Conservation (phyloP, 2,888 invertebrate species). For the Xiphydria camelus region DNA sequence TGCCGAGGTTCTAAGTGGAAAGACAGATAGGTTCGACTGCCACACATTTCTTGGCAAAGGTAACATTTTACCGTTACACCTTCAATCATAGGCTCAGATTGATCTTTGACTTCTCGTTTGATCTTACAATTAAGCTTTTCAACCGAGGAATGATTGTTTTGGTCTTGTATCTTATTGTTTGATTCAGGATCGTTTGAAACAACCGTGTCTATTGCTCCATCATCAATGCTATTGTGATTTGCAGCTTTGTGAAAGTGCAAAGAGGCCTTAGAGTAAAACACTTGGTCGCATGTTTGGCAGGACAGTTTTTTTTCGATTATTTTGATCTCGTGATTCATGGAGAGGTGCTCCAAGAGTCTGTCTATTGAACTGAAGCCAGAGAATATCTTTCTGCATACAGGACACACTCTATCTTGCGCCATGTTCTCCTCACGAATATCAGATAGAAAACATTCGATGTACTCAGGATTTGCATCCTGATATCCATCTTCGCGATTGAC, state of each 20-base stretch:
- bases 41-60: constrained; percentile 6
- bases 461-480: constrained; percentile 9
- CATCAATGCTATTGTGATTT: background rate
- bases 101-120: too few relatives aligned
- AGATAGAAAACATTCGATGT: constrained; percentile 12
- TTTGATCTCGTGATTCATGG: constrained; percentile 4
- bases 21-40: background rate
- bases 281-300: background rate
- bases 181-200: background rate
- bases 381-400: constrained; percentile 7
- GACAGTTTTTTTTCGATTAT: constrained; percentile 6
- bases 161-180: background rate
- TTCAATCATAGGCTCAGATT: background rate
- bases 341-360: constrained; percentile 7
- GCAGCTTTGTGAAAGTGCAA: constrained; percentile 3
- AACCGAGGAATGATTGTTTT: background rate
- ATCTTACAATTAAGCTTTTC: too few relatives aligned
- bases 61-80: constrained; percentile 8
- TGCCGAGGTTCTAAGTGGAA: constrained; percentile 5
- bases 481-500: constrained; percentile 1
- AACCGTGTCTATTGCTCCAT: background rate
- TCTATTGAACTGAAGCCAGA: constrained; percentile 2
- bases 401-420: constrained; percentile 5
- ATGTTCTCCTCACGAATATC: background rate
- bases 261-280: constrained; percentile 2